These are phyloP conservation scores for Ctenosaura bakeri DNA, from an alignment of 2,797 vertebrate genomes.

Conservation along the genomic window DNA sequence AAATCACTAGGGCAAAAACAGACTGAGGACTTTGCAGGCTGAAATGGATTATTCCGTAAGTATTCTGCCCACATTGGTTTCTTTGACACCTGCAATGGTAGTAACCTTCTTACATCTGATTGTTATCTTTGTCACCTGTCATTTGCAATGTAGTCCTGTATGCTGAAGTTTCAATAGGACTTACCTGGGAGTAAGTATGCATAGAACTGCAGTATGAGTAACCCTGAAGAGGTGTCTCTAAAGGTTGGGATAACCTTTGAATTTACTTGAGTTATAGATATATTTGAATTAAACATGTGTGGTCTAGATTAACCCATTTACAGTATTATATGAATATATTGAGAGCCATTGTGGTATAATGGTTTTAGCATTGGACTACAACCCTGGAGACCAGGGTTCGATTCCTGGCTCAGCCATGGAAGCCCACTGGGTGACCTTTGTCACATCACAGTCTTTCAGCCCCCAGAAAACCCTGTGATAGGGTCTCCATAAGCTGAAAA, in stretches of 20 bases:
- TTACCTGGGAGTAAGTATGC: not conserved
- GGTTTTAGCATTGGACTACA: no score
- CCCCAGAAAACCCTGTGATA: no score
- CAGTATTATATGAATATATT: no score
- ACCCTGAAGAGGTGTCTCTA: not conserved
- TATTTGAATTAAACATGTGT: not conserved
- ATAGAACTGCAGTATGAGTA: not conserved
- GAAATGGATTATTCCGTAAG: constrained; percentile 10
- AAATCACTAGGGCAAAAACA: not conserved
- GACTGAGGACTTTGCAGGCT: not conserved
- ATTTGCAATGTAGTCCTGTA: not conserved
- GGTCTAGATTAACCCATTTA: not conserved
- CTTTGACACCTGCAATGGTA: not conserved
- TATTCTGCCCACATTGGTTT: not conserved
- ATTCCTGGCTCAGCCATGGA: no score
- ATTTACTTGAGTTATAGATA: not conserved
- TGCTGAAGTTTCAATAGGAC: not conserved
- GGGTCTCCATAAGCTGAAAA: no score
- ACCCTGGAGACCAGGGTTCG: no score
- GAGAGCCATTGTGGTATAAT: no score
- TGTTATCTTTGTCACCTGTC: not conserved
- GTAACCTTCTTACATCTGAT: not conserved
- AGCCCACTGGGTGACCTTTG: no score
- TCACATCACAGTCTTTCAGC: no score
- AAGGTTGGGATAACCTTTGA: not conserved